Percentiles rank a stretch among this genome's conserved stretches.
These are phyloP conservation scores for Drosophila falleni DNA, from an alignment of 2,888 invertebrate species.

Conservation along the genomic window DNA sequence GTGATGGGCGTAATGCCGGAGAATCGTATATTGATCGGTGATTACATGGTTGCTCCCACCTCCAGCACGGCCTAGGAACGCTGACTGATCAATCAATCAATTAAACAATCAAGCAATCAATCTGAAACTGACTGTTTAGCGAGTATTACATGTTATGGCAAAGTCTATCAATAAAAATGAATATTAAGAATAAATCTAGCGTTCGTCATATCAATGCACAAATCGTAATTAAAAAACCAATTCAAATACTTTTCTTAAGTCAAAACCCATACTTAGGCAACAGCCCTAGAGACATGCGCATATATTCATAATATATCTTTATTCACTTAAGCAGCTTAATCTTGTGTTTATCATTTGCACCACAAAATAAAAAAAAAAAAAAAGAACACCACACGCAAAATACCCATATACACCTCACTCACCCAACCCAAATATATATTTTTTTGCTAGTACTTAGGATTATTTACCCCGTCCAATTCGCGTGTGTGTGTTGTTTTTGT, in stretches of 20 bases:
- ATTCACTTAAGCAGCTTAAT: slow-evolving; percentile 55
- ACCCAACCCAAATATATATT: slow-evolving; percentile 7
- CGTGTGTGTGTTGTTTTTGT: slow-evolving; percentile 15
- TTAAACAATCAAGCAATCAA: neutral
- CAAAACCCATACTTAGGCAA: slow-evolving; percentile 1
- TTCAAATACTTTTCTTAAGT: neutral
- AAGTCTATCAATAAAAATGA: slow-evolving; percentile 20
- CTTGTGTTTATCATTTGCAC: slow-evolving; percentile 63
- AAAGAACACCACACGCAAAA: slow-evolving; percentile 25
- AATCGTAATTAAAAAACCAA: slow-evolving; percentile 16
- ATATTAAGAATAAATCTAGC: slow-evolving; percentile 23
- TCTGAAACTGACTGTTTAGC: slow-evolving; percentile 1
- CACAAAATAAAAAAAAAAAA: slow-evolving; percentile 33
- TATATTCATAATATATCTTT: slow-evolving; percentile 4
- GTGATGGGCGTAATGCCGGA: slow-evolving; percentile 89
- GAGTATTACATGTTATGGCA: neutral
- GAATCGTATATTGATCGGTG: slow-evolving; percentile 88
- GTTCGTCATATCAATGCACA: slow-evolving; percentile 78
- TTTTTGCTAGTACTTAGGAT: slow-evolving; percentile 19
- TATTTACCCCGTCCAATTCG: slow-evolving; percentile 15
- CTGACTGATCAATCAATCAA: slow-evolving; percentile 19
- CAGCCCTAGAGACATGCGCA: slow-evolving; percentile 21
- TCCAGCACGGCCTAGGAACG: slow-evolving; percentile 78
- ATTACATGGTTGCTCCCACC: slow-evolving; percentile 88
- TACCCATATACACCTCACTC: neutral